Evolutionary conservation across 1,140 invertebrate species (phyloP).

Genomic region (Drosophila albomicans): DNA sequence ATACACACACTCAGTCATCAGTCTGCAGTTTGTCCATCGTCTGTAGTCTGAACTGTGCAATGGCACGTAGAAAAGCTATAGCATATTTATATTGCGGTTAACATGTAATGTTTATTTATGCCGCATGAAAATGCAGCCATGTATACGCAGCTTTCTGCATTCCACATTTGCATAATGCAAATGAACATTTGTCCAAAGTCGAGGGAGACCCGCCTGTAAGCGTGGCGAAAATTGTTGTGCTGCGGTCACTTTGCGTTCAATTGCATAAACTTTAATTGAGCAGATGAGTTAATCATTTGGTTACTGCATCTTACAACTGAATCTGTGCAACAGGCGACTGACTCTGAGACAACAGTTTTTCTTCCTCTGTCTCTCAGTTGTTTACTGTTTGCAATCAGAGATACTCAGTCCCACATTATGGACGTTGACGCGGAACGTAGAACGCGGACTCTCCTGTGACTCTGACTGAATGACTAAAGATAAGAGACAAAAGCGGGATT

Average conservation of each 20-base stretch:
- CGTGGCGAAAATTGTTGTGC: slow-evolving; percentile 34
- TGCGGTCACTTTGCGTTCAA: slow-evolving; percentile 29
- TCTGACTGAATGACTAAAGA: background rate
- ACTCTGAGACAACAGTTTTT: background rate
- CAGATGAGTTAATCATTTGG: slow-evolving; percentile 48
- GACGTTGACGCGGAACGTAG: background rate
- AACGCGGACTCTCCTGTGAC: background rate
- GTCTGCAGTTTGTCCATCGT: slow-evolving; percentile 1
- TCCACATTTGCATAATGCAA: slow-evolving; percentile 73
- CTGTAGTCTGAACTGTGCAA: slow-evolving; percentile 27
- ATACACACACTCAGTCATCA: background rate
- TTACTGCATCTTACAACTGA: slow-evolving; percentile 11
- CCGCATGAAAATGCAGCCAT: slow-evolving; percentile 57
- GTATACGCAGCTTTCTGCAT: slow-evolving; percentile 37
- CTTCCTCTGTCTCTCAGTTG: slow-evolving; percentile 42
- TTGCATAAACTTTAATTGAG: slow-evolving; percentile 62
- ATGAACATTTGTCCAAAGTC: slow-evolving; percentile 37
- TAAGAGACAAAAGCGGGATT: slow-evolving; percentile 19
- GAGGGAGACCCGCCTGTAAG: slow-evolving; percentile 5
- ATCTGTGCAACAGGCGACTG: slow-evolving; percentile 44
- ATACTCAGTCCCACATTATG: background rate
- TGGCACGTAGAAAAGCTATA: slow-evolving; percentile 45
- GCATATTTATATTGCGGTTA: slow-evolving; percentile 72
- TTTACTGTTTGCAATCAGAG: slow-evolving; percentile 33
- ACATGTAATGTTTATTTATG: slow-evolving; percentile 75